Conservation (phyloP, 2,113 vertebrate species). For the Hyperoodon ampullatus region DNA sequence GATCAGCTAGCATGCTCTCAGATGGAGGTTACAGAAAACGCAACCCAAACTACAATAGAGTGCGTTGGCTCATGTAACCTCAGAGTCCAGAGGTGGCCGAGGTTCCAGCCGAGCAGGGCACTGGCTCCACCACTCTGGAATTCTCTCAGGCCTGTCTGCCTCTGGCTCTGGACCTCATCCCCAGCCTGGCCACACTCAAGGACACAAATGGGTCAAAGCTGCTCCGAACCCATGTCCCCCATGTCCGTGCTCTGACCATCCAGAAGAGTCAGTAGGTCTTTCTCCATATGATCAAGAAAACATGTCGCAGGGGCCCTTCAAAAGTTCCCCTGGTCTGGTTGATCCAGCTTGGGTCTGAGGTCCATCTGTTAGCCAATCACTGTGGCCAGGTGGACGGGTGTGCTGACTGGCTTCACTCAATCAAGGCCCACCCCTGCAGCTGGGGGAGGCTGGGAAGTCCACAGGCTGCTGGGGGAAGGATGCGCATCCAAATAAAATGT, state of each 20-base stretch:
- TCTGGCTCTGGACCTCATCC: not conserved
- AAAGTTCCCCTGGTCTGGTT: not conserved
- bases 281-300: not conserved
- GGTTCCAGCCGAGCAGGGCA: not conserved
- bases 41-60: not conserved
- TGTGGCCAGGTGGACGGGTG: not conserved
- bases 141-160: not conserved
- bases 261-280: not conserved
- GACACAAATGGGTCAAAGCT: not conserved
- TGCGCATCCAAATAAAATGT: not conserved
- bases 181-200: not conserved
- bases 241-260: not conserved
- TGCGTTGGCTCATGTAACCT: not conserved
- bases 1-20: not conserved
- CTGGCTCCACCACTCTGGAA: not conserved
- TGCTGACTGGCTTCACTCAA: not conserved
- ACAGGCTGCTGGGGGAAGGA: not conserved
- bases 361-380: not conserved
- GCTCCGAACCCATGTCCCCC: not conserved
- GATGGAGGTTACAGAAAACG: not conserved
- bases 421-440: not conserved
- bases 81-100: not conserved
- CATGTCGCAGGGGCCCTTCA: not conserved
- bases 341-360: not conserved
- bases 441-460: not conserved